Conservation (phyloP, 2,888 invertebrate genomes). For the Selenia dentaria region DNA sequence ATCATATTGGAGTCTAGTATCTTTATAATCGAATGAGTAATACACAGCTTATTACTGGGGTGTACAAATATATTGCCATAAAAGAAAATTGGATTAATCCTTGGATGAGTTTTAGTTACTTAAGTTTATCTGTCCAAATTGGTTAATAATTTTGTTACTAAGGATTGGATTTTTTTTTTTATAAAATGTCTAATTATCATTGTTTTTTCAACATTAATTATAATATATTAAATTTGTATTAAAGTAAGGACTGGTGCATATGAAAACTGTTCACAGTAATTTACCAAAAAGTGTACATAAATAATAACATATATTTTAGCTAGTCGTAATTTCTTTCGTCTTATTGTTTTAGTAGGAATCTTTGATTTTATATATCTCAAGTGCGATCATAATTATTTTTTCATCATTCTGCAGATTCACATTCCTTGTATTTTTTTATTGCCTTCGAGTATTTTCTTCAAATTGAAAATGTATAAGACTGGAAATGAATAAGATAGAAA, state of each 20-base stretch:
- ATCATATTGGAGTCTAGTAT: conserved; percentile 51
- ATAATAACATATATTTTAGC: conserved; percentile 52
- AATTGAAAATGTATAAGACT: conserved; percentile 29
- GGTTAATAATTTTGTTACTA: conserved; percentile 11
- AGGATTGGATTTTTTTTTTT: conserved; percentile 6
- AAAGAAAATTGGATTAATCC: conserved; percentile 17
- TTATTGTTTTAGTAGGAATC: conserved; percentile 7
- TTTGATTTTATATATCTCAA: conserved; percentile 1
- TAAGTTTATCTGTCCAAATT: conserved; percentile 60
- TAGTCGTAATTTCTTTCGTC: conserved; percentile 47
- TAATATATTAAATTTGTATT: conserved; percentile 7
- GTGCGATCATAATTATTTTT: background rate
- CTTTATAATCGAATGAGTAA: conserved; percentile 29
- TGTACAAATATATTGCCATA: conserved; percentile 56
- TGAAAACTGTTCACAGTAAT: conserved; percentile 29
- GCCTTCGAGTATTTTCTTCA: conserved; percentile 1
- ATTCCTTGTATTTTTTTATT: conserved; percentile 24
- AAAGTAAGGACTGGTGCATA: conserved; percentile 32
- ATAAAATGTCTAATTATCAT: conserved; percentile 18
- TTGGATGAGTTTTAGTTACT: conserved; percentile 47
- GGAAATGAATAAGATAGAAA: conserved; percentile 23
- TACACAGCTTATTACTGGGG: conserved; percentile 16
- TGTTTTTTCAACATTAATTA: too few species aligned
- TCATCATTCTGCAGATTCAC: conserved; percentile 13
- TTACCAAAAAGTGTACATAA: conserved; percentile 73